phyloP scores from a whole-genome alignment of 2,113 vertebrate genomes.

The Grallaria varia region DNA sequence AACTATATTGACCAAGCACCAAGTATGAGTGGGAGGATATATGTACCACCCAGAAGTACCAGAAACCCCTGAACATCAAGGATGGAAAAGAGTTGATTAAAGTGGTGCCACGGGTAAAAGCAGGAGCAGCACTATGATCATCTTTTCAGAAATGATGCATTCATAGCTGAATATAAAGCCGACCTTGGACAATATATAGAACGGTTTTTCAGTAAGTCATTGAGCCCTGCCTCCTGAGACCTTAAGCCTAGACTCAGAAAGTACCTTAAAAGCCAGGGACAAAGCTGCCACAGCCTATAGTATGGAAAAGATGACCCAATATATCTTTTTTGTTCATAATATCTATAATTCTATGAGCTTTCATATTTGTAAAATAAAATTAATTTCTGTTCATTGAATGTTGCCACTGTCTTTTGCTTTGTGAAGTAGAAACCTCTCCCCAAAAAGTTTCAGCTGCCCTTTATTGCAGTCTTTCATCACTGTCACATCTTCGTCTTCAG shows the following conservation, averaged over 20 bases:
- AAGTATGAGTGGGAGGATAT: neutral
- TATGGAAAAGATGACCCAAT: constrained; percentile 22
- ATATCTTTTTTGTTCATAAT: neutral
- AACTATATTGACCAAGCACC: neutral
- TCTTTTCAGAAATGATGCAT: constrained; percentile 7
- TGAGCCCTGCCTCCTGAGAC: neutral
- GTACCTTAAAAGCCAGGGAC: neutral
- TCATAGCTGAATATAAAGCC: constrained; percentile 12
- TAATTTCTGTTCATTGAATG: neutral
- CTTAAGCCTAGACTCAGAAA: neutral
- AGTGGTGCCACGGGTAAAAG: neutral
- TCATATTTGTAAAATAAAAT: constrained; percentile 43
- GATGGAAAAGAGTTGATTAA: neutral
- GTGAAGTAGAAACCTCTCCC: neutral
- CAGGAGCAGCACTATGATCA: neutral
- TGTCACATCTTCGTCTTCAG: constrained; percentile 1
- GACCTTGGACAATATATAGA: neutral
- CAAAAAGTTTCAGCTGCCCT: constrained; percentile 44
- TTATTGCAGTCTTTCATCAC: constrained; percentile 45
- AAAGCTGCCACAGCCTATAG: neutral
- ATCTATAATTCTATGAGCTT: constrained; percentile 29
- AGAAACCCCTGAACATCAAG: neutral
- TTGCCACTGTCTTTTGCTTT: neutral
- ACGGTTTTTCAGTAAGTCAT: neutral
- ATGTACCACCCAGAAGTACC: neutral